Base-by-base conservation (phyloP, 2,113 vertebrate genomes). In the Phoenicopterus ruber region DNA sequence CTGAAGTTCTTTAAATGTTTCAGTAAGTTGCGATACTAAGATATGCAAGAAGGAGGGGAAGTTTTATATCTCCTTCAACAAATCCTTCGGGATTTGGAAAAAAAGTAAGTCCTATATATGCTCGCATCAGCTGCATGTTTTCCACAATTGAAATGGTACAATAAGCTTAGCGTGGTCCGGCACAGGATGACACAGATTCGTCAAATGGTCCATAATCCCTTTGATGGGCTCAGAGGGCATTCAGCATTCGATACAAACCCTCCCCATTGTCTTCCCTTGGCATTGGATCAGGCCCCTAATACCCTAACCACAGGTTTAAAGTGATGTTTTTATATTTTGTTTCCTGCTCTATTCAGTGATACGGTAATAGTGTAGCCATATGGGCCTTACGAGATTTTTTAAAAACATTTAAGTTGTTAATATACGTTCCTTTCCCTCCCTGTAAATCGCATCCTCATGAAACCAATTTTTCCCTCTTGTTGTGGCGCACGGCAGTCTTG, bases 221-320 rank as follows among this genome's bases (percentile, higher is more conserved):
- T 91, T 95, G 93, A 96, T 80, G 87, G 91, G 86, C 91, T 94
- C 91, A 95, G 88, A 89, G 81, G 69, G 62, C 78, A 87, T 97
- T 97, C 89, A 95, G 50, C 59, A 34, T 90, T 90, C 88, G 93
- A 93, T 93, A 87, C 61, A 97, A 96, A 91, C 81, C 78, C 66
- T 82, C 70, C 17, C 74, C 55, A 87, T 95, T 96, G 66, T 95
- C 70, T 87, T 94, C 70, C 11, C n/a, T 62, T 94, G 89, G 73
- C 89, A 91, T 9, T 85, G 86, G 77, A 87, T 89, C 81, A 93
- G 89, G 66, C 34, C 49, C 25, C 78, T 94, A 89, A 96, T 87
- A 73, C 93, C 74, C 74, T 80, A 87, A 88, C 70, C 76, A 46
- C 57, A 69, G 70, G 65, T 96, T 96, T 95, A 69, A 84, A 94